Percentiles rank a stretch among this genome's conserved stretches.
phyloP scores from a whole-genome alignment of 2,888 invertebrate species.

The Cephus spinipes region DNA sequence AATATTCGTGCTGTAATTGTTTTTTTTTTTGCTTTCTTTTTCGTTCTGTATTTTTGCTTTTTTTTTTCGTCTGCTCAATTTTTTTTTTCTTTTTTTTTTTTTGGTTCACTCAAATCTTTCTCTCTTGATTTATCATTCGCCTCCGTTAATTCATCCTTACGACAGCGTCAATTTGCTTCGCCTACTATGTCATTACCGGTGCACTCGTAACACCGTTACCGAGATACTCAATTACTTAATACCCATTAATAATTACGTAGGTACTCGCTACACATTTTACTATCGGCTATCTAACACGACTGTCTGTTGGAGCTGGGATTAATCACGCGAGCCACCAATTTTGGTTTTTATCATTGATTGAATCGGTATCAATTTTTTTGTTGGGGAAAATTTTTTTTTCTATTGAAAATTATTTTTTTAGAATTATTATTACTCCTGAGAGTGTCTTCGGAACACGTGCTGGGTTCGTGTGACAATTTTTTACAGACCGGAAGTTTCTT shows the following conservation, averaged over 20 bases:
- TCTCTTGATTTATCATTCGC: too few species aligned
- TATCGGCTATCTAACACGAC: constrained; percentile 38
- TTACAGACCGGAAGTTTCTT: too few species aligned
- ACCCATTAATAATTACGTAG: constrained; percentile 39
- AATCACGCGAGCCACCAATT: background rate
- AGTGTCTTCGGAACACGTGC: too few species aligned
- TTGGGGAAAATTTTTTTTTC: too few species aligned
- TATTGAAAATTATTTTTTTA: too few species aligned
- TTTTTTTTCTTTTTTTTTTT: constrained; percentile 18
- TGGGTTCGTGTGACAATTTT: too few species aligned
- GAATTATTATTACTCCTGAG: too few species aligned
- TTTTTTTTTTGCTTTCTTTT: constrained; percentile 24
- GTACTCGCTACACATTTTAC: constrained; percentile 38
- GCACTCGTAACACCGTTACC: constrained; percentile 1
- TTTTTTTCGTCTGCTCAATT: constrained; percentile 7
- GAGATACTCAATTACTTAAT: constrained; percentile 28
- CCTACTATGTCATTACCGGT: constrained; percentile 17
- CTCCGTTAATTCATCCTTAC: too few species aligned
- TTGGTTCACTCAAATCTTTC: too few species aligned
- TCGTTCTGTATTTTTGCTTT: constrained; percentile 14
- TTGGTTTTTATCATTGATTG: too few species aligned
- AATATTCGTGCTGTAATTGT: constrained; percentile 50
- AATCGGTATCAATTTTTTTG: too few species aligned
- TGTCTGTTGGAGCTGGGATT: background rate
- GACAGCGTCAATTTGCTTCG: constrained; percentile 3